Evolutionary conservation across 1,140 invertebrate species (phyloP).

Genomic region (Lanistes nyassanus): DNA sequence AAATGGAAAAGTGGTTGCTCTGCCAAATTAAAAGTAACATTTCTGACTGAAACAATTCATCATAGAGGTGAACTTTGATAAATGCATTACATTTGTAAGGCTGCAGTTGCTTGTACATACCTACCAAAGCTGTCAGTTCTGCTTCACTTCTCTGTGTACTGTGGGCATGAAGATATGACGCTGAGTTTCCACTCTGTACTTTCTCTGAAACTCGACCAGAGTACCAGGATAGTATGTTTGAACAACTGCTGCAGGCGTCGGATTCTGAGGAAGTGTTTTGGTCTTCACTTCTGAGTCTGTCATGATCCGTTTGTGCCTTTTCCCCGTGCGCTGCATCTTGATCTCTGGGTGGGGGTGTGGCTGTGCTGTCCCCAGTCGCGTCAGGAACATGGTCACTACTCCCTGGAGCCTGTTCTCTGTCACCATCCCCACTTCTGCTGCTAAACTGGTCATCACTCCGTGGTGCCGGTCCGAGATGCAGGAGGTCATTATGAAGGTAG

Average conservation of each 20-base stretch:
- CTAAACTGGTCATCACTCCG: background rate
- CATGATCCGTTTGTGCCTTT: background rate
- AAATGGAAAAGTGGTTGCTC: too few relatives aligned
- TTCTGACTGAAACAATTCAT: too few relatives aligned
- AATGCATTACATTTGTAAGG: too few relatives aligned
- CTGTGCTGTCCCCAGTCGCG: background rate
- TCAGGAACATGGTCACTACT: background rate
- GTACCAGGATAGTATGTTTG: too few relatives aligned
- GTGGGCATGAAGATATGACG: too few relatives aligned
- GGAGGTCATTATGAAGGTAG: slow-evolving; percentile 43
- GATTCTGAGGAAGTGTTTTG: background rate
- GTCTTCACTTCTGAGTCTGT: background rate
- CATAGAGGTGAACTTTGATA: too few relatives aligned
- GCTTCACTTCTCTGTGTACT: too few relatives aligned
- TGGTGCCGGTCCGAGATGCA: slow-evolving; percentile 28
- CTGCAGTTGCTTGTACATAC: too few relatives aligned
- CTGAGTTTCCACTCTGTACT: too few relatives aligned
- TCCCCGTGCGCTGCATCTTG: background rate
- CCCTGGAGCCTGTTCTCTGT: background rate
- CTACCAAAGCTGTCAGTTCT: too few relatives aligned
- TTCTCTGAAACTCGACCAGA: too few relatives aligned
- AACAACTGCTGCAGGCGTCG: background rate
- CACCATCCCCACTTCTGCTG: background rate
- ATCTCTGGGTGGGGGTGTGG: background rate
- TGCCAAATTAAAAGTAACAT: too few relatives aligned